Conservation (phyloP, 2,113 vertebrate genomes). For the Prolemur simus region DNA sequence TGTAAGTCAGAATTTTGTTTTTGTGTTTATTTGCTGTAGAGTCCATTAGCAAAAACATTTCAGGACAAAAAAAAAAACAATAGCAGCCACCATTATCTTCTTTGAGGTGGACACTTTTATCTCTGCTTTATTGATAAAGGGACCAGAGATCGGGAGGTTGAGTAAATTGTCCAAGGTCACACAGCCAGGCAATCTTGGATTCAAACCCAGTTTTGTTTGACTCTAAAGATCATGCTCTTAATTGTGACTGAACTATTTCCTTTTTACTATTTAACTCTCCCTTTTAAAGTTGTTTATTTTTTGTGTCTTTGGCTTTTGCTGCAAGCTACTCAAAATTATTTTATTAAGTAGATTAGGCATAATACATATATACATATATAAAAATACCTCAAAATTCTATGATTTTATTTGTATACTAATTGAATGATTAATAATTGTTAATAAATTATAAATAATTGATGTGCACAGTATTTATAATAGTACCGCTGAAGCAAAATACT, state of each 20-base stretch:
- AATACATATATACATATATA: not conserved
- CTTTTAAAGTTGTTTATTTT: not conserved
- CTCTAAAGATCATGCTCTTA: slow-evolving; percentile 12
- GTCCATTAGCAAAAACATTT: not conserved
- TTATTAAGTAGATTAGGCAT: not conserved
- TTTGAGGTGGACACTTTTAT: not conserved
- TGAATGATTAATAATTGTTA: slow-evolving; percentile 12
- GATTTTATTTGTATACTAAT: slow-evolving; percentile 26
- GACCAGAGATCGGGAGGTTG: not conserved
- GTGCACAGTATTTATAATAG: not conserved
- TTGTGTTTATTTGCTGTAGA: slow-evolving; percentile 15
- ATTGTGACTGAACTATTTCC: not conserved
- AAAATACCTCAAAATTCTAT: not conserved
- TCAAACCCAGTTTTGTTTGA: slow-evolving; percentile 28
- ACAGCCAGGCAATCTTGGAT: slow-evolving; percentile 30
- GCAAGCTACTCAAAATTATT: slow-evolving; percentile 53
- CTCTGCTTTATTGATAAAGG: not conserved
- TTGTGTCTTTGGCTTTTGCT: slow-evolving; percentile 1
- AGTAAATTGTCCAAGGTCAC: slow-evolving; percentile 27
- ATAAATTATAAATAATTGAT: not conserved
- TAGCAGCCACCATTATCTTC: not conserved
- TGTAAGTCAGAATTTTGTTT: slow-evolving; percentile 22
- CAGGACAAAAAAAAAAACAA: slow-evolving; percentile 39
- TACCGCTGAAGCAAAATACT: not conserved
- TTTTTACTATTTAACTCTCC: slow-evolving; percentile 36